phyloP scores from a whole-genome alignment of 2,113 vertebrate genomes.

The Hippopotamus amphibius region DNA sequence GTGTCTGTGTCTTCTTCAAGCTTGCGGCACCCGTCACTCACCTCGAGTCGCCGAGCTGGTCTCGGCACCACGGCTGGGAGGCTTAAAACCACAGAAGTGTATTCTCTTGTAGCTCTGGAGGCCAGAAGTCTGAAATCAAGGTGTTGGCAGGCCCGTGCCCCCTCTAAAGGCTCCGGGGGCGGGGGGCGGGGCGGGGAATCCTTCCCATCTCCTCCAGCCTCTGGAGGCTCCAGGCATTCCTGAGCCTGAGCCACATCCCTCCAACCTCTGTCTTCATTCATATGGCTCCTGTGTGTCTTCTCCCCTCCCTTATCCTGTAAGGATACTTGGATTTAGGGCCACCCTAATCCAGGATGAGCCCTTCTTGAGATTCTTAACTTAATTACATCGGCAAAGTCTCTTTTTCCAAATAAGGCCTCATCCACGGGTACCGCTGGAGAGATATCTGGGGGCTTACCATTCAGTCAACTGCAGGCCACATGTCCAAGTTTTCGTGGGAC shows the following conservation, averaged over 20 bases:
- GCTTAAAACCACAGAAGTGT: background rate
- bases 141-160: fast-evolving
- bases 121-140: background rate
- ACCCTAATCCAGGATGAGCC: background rate
- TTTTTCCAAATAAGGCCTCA: background rate
- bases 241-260: fast-evolving
- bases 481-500: background rate
- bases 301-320: background rate
- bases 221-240: background rate
- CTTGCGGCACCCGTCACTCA: no score
- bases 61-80: no score
- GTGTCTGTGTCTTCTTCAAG: no score
- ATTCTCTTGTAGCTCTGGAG: background rate
- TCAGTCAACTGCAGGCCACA: background rate
- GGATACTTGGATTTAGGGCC: background rate
- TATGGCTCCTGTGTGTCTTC: background rate
- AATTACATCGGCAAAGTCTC: background rate
- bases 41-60: no score
- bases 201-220: background rate
- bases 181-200: background rate
- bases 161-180: background rate
- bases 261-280: background rate
- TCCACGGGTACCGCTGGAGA: background rate
- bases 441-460: background rate
- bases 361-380: background rate